These are phyloP conservation scores for Lacerta agilis DNA, from an alignment of 2,797 vertebrate species.

Conservation along the genomic window DNA sequence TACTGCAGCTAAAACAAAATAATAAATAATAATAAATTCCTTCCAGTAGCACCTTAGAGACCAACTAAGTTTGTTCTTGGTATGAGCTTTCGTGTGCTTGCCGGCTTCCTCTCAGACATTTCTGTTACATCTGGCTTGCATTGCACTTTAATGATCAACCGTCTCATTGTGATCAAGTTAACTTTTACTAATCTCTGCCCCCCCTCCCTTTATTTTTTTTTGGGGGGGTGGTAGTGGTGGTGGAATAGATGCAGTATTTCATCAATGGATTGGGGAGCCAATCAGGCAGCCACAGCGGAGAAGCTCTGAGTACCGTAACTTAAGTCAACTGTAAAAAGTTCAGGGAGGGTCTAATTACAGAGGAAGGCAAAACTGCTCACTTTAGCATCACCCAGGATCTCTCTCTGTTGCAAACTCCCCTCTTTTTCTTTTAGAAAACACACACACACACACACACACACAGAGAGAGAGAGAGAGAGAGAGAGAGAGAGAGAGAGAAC, in stretches of 20 bases:
- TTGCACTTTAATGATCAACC: slow-evolving; percentile 75
- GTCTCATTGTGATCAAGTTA: slow-evolving; percentile 78
- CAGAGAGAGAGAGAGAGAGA: too few relatives aligned
- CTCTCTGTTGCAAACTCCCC: slow-evolving; percentile 49
- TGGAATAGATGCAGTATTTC: slow-evolving; percentile 81
- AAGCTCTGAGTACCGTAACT: slow-evolving; percentile 77
- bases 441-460: accelerated
- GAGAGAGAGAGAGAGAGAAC: too few relatives aligned
- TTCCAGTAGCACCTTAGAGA: too few relatives aligned
- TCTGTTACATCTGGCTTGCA: slow-evolving; percentile 72
- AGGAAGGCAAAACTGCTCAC: slow-evolving; percentile 68
- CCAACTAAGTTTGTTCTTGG: too few relatives aligned
- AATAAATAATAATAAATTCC: too few relatives aligned
- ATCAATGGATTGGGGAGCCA: slow-evolving; percentile 67
- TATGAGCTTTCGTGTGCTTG: too few relatives aligned
- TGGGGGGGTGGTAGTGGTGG: slow-evolving; percentile 5
- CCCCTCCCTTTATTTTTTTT: slow-evolving; percentile 72
- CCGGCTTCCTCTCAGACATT: slow-evolving; percentile 39
- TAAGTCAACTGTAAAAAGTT: slow-evolving; percentile 80
- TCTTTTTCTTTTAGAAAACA: background rate
- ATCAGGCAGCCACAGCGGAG: slow-evolving; percentile 63
- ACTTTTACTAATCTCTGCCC: slow-evolving; percentile 76
- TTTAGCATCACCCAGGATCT: slow-evolving; percentile 69
- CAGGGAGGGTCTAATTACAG: slow-evolving; percentile 76
- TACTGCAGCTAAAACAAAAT: background rate